Evolutionary conservation across 53 echinoderm and acorn worm species (phyloP).

Genomic region (Luidia sarsii): DNA sequence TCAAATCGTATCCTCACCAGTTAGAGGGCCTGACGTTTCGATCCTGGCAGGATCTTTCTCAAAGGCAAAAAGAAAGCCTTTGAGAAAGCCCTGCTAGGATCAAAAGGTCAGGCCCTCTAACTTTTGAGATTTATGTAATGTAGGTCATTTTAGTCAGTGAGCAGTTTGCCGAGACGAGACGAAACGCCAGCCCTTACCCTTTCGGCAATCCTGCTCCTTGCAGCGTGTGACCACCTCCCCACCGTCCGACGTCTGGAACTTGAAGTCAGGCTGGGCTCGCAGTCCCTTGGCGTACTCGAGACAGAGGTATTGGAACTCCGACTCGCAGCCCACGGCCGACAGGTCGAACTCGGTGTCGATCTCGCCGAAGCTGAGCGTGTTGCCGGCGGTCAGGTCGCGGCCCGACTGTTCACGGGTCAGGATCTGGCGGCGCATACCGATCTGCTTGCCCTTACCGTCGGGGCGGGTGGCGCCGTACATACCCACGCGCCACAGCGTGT

Average conservation of each 20-base stretch:
- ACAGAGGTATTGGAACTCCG: constrained; percentile 76
- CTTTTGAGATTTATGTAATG: too few species aligned
- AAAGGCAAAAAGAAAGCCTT: too few species aligned
- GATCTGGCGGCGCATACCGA: constrained; percentile 70
- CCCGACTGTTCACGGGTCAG: constrained; percentile 62
- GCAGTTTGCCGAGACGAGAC: too few species aligned
- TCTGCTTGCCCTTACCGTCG: constrained; percentile 61
- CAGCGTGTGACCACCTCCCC: constrained; percentile 62
- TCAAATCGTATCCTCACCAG: too few species aligned
- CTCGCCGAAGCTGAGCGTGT: constrained; percentile 42
- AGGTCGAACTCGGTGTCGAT: constrained; percentile 78
- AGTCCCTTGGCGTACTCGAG: constrained; percentile 84
- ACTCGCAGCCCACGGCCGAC: constrained; percentile 77
- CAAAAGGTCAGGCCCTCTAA: too few species aligned
- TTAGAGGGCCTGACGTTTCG: too few species aligned
- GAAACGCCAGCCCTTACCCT: constrained; percentile 57
- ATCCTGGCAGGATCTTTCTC: too few species aligned
- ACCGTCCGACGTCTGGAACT: constrained; percentile 59
- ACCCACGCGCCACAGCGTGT: constrained; percentile 77
- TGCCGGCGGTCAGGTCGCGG: constrained; percentile 55
- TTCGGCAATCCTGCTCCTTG: constrained; percentile 79
- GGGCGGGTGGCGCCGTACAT: constrained; percentile 70
- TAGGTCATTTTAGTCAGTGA: too few species aligned
- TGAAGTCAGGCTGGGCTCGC: constrained; percentile 77
- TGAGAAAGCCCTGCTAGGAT: too few species aligned